Percentiles rank a stretch among this genome's conserved stretches.
These are phyloP conservation scores for Propithecus deckenii DNA, from an alignment of 2,797 vertebrate genomes.

Conservation along the genomic window DNA sequence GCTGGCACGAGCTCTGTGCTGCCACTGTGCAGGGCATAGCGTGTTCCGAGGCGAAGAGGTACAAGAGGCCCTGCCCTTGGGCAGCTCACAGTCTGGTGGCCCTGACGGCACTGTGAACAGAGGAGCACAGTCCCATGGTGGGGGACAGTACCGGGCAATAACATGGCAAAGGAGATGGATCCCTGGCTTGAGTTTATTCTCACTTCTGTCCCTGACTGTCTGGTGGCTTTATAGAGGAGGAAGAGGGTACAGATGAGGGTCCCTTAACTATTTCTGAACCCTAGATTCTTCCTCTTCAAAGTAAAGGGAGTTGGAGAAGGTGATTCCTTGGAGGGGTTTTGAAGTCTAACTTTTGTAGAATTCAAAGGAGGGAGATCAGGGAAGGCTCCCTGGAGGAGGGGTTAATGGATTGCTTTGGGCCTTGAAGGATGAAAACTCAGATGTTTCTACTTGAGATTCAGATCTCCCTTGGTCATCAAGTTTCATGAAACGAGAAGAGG, in stretches of 20 bases:
- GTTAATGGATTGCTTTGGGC: not conserved
- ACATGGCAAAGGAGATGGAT: not conserved
- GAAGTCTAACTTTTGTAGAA: not conserved
- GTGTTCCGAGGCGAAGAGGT: not conserved
- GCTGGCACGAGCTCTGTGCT: accelerated
- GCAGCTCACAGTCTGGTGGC: not conserved
- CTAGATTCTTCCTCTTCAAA: not conserved
- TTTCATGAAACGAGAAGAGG: slow-evolving; percentile 28
- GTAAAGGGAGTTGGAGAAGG: not conserved
- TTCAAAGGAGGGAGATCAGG: not conserved
- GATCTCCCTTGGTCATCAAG: not conserved
- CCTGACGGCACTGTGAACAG: not conserved
- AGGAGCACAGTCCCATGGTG: not conserved
- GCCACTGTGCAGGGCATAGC: not conserved
- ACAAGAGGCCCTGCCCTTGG: not conserved
- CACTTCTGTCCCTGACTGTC: not conserved
- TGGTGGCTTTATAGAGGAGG: not conserved
- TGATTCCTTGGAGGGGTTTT: not conserved
- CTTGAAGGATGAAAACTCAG: not conserved
- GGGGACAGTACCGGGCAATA: not conserved
- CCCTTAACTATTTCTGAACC: not conserved
- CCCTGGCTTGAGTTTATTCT: not conserved
- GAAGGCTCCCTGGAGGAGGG: not conserved
- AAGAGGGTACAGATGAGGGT: no score
- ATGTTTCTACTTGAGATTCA: not conserved